Percentiles rank a stretch among this genome's conserved stretches.
phyloP scores from a whole-genome alignment of 2,113 vertebrate genomes.

The Acanthisitta chloris region DNA sequence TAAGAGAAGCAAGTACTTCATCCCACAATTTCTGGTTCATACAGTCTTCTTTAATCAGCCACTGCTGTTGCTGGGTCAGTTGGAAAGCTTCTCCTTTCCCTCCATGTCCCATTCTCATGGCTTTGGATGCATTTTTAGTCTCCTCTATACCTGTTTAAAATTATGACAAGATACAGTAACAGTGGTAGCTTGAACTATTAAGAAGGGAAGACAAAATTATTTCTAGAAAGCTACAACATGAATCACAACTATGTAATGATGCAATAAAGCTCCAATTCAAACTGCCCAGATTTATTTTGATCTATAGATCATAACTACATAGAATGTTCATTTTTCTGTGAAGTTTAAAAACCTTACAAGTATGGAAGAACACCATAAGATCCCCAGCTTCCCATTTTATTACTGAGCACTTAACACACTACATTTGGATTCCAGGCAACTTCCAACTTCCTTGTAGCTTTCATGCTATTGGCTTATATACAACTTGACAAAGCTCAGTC shows the following conservation, averaged over 20 bases:
- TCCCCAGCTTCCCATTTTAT: neutral
- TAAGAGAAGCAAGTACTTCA: constrained; percentile 86
- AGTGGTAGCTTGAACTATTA: neutral
- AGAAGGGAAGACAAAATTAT: neutral
- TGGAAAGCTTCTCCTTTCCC: constrained; percentile 84
- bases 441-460: neutral
- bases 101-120: constrained; percentile 71
- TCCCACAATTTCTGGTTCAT: constrained; percentile 92
- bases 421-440: neutral
- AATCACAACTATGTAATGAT: neutral
- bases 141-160: constrained; percentile 60
- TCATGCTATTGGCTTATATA: neutral
- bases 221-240: neutral
- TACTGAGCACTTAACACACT: neutral
- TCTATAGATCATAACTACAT: neutral
- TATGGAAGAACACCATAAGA: neutral
- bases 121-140: constrained; percentile 77
- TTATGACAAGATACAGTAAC: neutral
- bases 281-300: neutral
- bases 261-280: neutral
- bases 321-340: neutral
- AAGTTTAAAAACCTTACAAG: neutral
- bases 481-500: neutral
- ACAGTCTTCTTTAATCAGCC: constrained; percentile 84
- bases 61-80: constrained; percentile 85